phyloP scores from a whole-genome alignment of 1,140 invertebrate species.

The Formica selysi region DNA sequence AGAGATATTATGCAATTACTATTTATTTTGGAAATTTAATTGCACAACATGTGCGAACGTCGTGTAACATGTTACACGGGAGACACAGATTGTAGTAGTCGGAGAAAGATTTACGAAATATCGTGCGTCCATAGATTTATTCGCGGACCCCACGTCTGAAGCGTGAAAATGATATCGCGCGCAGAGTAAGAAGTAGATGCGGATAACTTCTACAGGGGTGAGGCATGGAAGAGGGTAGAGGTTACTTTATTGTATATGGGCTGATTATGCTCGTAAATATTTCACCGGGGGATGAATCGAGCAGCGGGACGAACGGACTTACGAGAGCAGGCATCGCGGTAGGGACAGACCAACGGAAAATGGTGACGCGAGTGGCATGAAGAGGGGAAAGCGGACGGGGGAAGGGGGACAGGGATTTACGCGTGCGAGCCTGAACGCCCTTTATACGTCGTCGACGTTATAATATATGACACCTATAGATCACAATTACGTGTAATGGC shows the following conservation, averaged over 20 bases:
- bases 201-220: not conserved
- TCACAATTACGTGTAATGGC: slow-evolving; percentile 85
- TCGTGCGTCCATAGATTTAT: slow-evolving; percentile 34
- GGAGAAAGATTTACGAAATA: slow-evolving; percentile 10
- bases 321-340: slow-evolving; percentile 31
- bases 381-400: slow-evolving; percentile 24
- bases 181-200: slow-evolving; percentile 24
- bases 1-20: not conserved
- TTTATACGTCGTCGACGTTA: slow-evolving; percentile 81
- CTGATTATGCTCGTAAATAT: slow-evolving; percentile 82
- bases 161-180: slow-evolving; percentile 51
- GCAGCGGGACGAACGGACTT: slow-evolving; percentile 62
- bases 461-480: slow-evolving; percentile 84
- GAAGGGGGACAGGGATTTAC: slow-evolving; percentile 79
- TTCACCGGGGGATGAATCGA: slow-evolving; percentile 74
- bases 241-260: slow-evolving; percentile 77
- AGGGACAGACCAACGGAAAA: slow-evolving; percentile 60
- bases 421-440: slow-evolving; percentile 79
- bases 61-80: not conserved
- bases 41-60: not conserved
- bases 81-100: not conserved
- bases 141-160: not conserved
- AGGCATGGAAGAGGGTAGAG: slow-evolving; percentile 9
- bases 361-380: slow-evolving; percentile 52
- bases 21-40: slow-evolving; percentile 35